phyloP scores from a whole-genome alignment of 2,888 invertebrate genomes.

The Eueremaeus valkanovi region DNA sequence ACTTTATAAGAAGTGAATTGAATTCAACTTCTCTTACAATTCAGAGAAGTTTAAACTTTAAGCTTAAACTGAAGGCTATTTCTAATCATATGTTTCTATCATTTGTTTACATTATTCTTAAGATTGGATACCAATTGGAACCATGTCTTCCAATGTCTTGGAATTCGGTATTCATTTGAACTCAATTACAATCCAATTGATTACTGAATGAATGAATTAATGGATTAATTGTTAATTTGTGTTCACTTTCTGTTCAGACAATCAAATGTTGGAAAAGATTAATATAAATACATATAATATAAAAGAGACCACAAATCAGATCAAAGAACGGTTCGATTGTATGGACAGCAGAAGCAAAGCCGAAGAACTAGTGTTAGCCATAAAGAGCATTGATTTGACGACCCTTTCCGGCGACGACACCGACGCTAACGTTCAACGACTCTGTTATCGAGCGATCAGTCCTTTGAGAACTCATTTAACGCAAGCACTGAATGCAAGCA shows the following conservation, averaged over 20 bases:
- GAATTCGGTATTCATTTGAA: background rate
- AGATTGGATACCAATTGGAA: background rate
- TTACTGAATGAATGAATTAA: background rate
- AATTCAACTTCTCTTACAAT: too few relatives aligned
- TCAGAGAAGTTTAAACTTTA: too few relatives aligned
- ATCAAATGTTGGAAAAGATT: conserved; percentile 21
- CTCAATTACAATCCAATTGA: too few relatives aligned
- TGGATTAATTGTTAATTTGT: background rate
- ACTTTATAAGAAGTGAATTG: too few relatives aligned
- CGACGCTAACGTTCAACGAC: conserved; percentile 60
- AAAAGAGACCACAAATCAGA: background rate
- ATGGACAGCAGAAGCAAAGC: background rate
- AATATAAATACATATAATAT: conserved; percentile 23
- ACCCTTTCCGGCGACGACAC: conserved; percentile 72
- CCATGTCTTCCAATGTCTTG: conserved; percentile 23
- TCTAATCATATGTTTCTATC: background rate
- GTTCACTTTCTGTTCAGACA: background rate
- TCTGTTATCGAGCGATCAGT: conserved; percentile 71
- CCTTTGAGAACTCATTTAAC: conserved; percentile 53
- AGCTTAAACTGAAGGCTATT: background rate
- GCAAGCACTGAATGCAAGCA: conserved; percentile 43
- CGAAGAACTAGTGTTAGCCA: conserved; percentile 63
- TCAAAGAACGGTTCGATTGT: background rate
- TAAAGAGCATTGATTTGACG: conserved; percentile 86
- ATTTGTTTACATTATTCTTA: background rate